These are phyloP conservation scores for Pachypanchax playfairii DNA, from an alignment of 2,113 vertebrate genomes.

Conservation along the genomic window DNA sequence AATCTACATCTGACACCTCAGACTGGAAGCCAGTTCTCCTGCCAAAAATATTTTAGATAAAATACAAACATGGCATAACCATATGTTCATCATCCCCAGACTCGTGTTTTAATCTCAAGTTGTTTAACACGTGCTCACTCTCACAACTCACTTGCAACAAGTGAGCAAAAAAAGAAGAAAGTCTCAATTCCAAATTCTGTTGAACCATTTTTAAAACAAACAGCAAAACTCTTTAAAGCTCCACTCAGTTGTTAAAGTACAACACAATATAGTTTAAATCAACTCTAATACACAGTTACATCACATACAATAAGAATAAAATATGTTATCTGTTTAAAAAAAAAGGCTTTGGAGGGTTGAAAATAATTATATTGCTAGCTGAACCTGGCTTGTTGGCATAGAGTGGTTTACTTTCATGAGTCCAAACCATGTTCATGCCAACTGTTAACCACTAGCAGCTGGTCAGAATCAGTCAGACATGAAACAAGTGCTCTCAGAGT, in stretches of 20 bases:
- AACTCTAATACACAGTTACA: conserved; percentile 15
- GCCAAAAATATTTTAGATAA: conserved; percentile 50
- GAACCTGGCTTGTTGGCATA: conserved; percentile 26
- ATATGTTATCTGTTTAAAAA: conserved; percentile 28
- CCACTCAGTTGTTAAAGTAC: conserved; percentile 2
- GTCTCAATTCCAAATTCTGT: neutral
- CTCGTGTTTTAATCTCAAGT: conserved; percentile 43
- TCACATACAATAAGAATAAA: conserved; percentile 47
- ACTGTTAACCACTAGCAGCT: conserved; percentile 35
- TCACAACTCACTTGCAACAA: conserved; percentile 33
- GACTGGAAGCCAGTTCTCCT: conserved; percentile 31
- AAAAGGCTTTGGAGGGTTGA: conserved; percentile 10
- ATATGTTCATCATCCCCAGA: conserved; percentile 48
- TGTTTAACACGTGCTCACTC: conserved; percentile 47
- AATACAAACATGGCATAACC: conserved; percentile 42
- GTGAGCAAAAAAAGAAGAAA: neutral
- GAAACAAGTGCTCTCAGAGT: conserved; percentile 7
- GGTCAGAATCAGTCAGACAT: conserved; percentile 12
- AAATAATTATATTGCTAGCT: conserved; percentile 32
- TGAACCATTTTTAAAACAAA: neutral
- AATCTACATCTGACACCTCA: conserved; percentile 47
- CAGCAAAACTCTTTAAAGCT: neutral
- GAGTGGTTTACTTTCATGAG: conserved; percentile 38
- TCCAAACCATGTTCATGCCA: conserved; percentile 44
- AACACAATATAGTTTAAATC: neutral